Base-by-base conservation (phyloP, 2,888 invertebrate species). In the Apotomis capreana region DNA sequence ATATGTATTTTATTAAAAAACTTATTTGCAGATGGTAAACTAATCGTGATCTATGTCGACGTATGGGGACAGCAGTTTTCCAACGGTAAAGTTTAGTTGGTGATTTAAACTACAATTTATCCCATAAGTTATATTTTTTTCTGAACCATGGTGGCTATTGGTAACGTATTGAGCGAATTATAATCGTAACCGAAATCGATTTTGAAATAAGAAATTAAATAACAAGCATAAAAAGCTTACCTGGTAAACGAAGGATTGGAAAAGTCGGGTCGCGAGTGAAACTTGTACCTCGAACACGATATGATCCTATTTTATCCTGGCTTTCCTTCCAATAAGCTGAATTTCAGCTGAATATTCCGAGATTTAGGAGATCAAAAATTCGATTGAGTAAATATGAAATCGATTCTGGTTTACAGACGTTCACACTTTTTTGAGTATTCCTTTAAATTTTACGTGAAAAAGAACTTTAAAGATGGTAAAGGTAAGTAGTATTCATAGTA, bases 241-340 rank as follows among this genome's bases (percentile, higher is more conserved):
- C 5, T 10, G n/a, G 36, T 40, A 58, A 62, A 61, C 36, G 36
- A 52, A 10, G 9, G 52, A 59, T 36, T 12, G 51, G 46, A 54
- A 59, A 64, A 59, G 9, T 57, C 57, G 68, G 6, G 37, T 3
- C 9, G 65, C 12, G 52, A 62, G 44, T 68, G 68, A 26, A 37
- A 60, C 54, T 9, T 52, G 68, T 40, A 64, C 70, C 72, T 72
- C 54, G 62, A 83, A 84, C 83, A 84, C 84, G 83, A 6, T 84
- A 84, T 84, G 85, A 88, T 87, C 87, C 86, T 80, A 85, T 87
- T 89, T 87, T 84, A 88, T 87, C 85, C 87, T 80, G 86, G 87
- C 87, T 89, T 87, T 88, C 89, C 88, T 86, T 88, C 86, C 89
- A 88, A 89, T 88, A 88, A 87, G 84, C 85, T 81, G 81, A 85